Conservation (phyloP, 2,888 invertebrate species). For the Lycophotia porphyrea region DNA sequence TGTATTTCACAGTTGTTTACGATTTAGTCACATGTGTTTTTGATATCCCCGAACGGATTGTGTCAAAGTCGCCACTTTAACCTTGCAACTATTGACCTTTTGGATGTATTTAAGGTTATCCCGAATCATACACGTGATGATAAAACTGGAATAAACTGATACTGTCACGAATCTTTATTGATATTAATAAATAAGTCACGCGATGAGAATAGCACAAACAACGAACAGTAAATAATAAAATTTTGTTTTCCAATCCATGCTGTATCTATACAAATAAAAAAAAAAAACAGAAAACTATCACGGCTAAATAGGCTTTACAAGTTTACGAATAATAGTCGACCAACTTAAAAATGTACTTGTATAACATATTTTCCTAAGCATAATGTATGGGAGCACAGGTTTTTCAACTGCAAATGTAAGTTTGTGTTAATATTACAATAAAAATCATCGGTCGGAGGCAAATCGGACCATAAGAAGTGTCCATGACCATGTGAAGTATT, state of each 20-base stretch:
- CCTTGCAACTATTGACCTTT: background rate
- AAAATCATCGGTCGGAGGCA: no score
- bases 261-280: no score
- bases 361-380: no score
- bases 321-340: no score
- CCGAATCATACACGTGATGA: background rate
- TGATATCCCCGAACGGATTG: background rate
- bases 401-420: no score
- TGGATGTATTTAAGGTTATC: background rate
- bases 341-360: no score
- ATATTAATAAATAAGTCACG: background rate
- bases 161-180: background rate
- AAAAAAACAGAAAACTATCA: no score
- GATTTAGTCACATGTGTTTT: background rate
- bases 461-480: no score
- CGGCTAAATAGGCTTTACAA: no score
- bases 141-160: background rate
- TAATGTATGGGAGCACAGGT: no score
- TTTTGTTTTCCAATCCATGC: background rate
- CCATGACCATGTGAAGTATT: no score
- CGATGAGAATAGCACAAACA: background rate
- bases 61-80: background rate
- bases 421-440: no score
- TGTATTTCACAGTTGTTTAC: background rate
- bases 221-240: background rate